Evolutionary conservation across 2,797 vertebrate species (phyloP).

Genomic region (Gadopsis marmoratus): DNA sequence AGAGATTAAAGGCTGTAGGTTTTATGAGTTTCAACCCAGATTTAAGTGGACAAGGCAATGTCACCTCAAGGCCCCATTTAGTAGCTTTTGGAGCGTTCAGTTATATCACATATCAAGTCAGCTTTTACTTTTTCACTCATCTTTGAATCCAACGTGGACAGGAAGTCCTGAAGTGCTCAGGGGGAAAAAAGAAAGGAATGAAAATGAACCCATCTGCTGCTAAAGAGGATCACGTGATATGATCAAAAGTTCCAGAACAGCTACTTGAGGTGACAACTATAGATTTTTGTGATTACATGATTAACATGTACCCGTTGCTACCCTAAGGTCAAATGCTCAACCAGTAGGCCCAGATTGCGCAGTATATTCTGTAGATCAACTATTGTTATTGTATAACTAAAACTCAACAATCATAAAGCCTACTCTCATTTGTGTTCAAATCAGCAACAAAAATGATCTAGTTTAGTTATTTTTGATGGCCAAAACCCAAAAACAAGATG

Average conservation of each 20-base stretch:
- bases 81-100: neutral
- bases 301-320: neutral
- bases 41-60: neutral
- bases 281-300: neutral
- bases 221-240: conserved; percentile 5
- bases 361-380: neutral
- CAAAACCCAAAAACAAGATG: neutral
- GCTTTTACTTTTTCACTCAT: neutral
- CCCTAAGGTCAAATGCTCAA: neutral
- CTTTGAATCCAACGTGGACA: neutral
- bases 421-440: neutral
- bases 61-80: neutral
- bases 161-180: neutral
- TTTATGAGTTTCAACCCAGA: neutral
- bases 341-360: neutral
- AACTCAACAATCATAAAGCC: neutral
- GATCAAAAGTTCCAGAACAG: neutral
- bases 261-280: too few species aligned
- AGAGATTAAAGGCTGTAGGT: neutral
- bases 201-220: neutral
- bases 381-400: neutral
- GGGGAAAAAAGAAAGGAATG: rapidly evolving
- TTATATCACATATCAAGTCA: neutral
- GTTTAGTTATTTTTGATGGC: too few species aligned
- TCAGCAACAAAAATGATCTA: neutral